Evolutionary conservation across 1,140 invertebrate species (phyloP).

Genomic region (Piezodorus guildinii): DNA sequence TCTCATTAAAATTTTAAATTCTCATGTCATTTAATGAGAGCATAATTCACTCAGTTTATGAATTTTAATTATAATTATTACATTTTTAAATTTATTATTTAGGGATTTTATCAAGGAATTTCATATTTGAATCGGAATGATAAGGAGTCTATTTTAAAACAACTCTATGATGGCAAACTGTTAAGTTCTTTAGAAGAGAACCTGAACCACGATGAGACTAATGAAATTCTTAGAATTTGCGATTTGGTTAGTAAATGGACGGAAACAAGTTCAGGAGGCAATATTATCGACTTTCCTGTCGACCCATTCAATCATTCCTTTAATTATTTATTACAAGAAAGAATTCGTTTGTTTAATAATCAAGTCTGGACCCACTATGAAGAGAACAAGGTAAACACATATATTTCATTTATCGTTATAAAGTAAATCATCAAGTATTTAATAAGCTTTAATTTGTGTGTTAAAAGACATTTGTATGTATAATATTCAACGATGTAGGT

Average conservation of each 20-base stretch:
- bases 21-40: no score
- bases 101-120: conserved; percentile 45
- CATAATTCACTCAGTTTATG: no score
- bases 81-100: no score
- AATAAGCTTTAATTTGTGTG: no score
- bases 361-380: neutral
- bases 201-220: conserved; percentile 25
- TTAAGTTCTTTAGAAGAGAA: neutral
- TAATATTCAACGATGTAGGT: no score
- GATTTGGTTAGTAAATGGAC: neutral
- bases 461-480: no score
- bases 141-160: neutral
- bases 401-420: no score
- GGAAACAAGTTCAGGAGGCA: conserved; percentile 12
- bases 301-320: neutral
- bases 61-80: no score
- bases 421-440: no score
- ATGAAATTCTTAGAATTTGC: conserved; percentile 1
- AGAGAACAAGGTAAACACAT: neutral
- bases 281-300: neutral
- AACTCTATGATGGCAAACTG: conserved; percentile 3
- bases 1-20: no score
- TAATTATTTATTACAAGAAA: conserved; percentile 1
- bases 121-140: conserved; percentile 26
- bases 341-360: neutral